Conservation (phyloP, 2,797 vertebrate species). For the Sebastes reedi region DNA sequence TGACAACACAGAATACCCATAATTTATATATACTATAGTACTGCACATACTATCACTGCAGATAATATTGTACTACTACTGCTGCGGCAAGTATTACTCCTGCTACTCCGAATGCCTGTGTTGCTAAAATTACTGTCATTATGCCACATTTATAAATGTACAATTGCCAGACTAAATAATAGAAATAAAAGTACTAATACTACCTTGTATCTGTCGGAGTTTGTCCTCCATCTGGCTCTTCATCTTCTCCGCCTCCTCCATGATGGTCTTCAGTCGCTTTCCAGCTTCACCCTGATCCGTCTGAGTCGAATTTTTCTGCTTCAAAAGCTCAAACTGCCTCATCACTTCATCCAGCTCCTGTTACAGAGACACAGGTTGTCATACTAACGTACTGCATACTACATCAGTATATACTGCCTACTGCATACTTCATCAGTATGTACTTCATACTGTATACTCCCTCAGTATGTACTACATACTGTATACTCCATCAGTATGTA, state of each 20-base stretch:
- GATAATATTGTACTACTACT: neutral
- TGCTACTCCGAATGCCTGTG: neutral
- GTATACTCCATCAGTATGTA: no score
- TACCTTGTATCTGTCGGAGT: constrained; percentile 83
- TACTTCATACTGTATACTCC: no score
- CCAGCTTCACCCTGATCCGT: constrained; percentile 60
- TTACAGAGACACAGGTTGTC: constrained; percentile 27
- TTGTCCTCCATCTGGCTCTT: constrained; percentile 82
- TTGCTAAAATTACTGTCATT: neutral
- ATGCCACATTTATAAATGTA: neutral
- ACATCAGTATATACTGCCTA: no score
- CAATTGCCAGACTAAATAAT: neutral
- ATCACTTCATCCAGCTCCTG: constrained; percentile 81
- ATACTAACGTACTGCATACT: neutral
- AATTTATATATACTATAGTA: neutral
- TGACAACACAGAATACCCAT: constrained; percentile 61
- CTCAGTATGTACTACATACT: no score
- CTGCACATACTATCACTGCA: neutral
- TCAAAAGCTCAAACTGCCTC: constrained; percentile 77
- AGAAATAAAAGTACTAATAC: neutral
- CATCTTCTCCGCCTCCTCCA: constrained; percentile 78
- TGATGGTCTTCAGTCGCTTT: constrained; percentile 79
- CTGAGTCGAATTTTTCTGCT: constrained; percentile 63
- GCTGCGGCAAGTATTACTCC: neutral
- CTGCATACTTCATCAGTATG: no score